Evolutionary conservation across 2,797 vertebrate species (phyloP), one percentile per base, ranked within the genome.

Genomic region (Sphenodon punctatus): DNA sequence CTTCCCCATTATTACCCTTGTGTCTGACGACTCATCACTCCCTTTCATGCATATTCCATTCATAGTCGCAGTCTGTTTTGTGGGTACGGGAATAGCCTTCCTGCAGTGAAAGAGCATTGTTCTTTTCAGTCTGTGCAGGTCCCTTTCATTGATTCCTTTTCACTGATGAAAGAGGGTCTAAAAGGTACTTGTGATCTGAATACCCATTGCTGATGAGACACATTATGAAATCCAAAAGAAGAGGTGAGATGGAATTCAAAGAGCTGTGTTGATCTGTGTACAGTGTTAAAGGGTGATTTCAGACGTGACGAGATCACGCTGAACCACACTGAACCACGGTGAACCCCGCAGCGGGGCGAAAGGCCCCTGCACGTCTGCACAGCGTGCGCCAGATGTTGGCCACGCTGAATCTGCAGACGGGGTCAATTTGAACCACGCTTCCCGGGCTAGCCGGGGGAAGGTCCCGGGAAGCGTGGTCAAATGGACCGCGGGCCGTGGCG

Each of bases 111-210:
- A 45, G 46, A 34, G 20, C 68, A 20, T 63, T 75, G 84, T 79
- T 73, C 82, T 73, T 86, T 86, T 76, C 68, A 59, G 6, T 75
- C 51, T 71, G 20, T 32, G 20, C 15, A 30, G n/a, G n/a, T 41
- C 56, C 49, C 78, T 78, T 59, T 4, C 67, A 36, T 46, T 67
- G 51, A 59, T n/a, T 80, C 27, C 8, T 60, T 73, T 67, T 80
- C 43, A 14, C 32, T 46, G 32, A 41, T 69, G 71, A 86, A 81
- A 78, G 75, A 75, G 83, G 19, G 79, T 89, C 61, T 73, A 46
- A 86, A 84, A 70, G 67, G 78, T 81, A 32, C 88, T 91, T 77
- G 70, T 75, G 61, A 42, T 14, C 75, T 71, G 84, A 87, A 88
- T 79, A 59, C 55, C 87, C 14, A 2, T 51, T 68, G 88, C 83